These are phyloP conservation scores for Heliothis virescens DNA, from an alignment of 1,140 invertebrate genomes.

Conservation along the genomic window DNA sequence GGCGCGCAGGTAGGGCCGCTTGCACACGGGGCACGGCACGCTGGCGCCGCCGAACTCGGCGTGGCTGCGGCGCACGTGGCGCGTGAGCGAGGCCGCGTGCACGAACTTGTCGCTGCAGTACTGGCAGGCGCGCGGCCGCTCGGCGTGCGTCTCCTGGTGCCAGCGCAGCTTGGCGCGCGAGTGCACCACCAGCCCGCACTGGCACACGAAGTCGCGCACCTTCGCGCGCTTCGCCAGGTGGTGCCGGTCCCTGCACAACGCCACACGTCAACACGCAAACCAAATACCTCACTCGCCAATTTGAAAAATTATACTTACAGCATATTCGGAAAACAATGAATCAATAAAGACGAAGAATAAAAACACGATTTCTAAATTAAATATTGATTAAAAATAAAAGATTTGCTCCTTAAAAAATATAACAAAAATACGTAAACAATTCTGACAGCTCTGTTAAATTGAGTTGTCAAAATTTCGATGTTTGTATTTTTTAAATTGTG, in stretches of 20 bases:
- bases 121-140: conserved; percentile 93
- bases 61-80: conserved; percentile 91
- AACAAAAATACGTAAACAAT: too few relatives aligned
- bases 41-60: conserved; percentile 88
- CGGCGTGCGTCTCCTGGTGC: conserved; percentile 94
- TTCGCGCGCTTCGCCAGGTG: conserved; percentile 77
- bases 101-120: conserved; percentile 94
- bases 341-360: too few relatives aligned
- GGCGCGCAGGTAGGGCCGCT: conserved; percentile 88
- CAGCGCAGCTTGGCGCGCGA: conserved; percentile 93
- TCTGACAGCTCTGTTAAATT: too few relatives aligned
- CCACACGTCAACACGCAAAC: too few relatives aligned
- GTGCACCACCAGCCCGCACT: conserved; percentile 93
- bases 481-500: too few relatives aligned
- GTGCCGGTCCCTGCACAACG: conserved; percentile 72
- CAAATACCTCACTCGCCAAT: too few relatives aligned
- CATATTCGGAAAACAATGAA: too few relatives aligned
- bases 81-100: conserved; percentile 92
- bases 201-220: conserved; percentile 91
- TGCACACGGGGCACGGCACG: conserved; percentile 34
- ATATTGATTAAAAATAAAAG: too few relatives aligned
- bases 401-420: too few relatives aligned
- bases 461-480: too few relatives aligned
- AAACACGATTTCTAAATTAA: too few relatives aligned
- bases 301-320: too few relatives aligned